These are phyloP conservation scores for Aphis craccivora DNA, from an alignment of 1,140 invertebrate genomes.

Conservation along the genomic window DNA sequence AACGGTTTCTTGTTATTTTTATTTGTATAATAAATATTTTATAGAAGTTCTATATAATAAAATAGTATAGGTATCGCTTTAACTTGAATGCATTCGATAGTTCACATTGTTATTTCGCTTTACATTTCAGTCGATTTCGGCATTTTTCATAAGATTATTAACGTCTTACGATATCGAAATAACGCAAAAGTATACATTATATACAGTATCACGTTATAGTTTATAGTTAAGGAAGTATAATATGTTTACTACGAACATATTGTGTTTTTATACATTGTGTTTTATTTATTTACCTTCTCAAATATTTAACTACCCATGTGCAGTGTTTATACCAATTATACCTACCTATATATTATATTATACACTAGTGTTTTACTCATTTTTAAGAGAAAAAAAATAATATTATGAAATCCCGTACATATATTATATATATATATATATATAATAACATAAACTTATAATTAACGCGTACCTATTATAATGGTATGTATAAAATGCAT, in stretches of 20 bases:
- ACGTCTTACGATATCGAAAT: no score
- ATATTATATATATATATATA: not conserved
- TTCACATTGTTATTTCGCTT: no score
- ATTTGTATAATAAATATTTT: no score
- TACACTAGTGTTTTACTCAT: not conserved
- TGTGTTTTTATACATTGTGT: not conserved
- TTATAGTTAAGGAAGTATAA: not conserved
- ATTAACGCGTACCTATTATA: not conserved
- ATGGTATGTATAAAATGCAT: not conserved
- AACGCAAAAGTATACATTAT: not conserved
- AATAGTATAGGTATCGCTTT: no score
- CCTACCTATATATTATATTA: not conserved
- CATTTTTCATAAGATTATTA: no score
- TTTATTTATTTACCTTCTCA: not conserved
- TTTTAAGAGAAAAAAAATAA: not conserved
- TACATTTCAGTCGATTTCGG: no score
- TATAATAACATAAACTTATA: not conserved
- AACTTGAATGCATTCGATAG: no score
- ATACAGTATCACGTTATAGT: no score
- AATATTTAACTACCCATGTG: not conserved
- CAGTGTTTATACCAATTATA: not conserved
- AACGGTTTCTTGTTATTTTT: no score
- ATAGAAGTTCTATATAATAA: no score
- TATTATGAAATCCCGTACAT: not conserved
- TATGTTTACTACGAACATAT: not conserved